These are phyloP conservation scores for Epirrhoe alternata DNA, from an alignment of 2,888 invertebrate genomes.

Conservation along the genomic window DNA sequence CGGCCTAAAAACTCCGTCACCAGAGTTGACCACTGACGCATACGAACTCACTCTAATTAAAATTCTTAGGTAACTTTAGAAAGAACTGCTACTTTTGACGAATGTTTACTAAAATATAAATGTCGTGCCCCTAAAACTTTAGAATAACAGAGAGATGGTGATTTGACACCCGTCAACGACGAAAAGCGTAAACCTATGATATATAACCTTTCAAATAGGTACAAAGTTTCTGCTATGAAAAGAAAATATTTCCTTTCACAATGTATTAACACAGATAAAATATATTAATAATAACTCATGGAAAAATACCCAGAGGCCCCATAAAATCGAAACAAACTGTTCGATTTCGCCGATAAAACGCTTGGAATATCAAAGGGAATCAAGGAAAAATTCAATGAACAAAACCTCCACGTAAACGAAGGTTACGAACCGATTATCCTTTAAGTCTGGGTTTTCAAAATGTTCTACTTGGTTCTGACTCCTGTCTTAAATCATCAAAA, in stretches of 20 bases:
- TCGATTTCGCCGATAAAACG: conserved; percentile 8
- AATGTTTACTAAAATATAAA: background rate
- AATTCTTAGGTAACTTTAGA: no score
- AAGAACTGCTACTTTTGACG: no score
- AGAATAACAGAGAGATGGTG: no score
- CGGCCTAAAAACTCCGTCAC: no score
- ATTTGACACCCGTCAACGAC: no score
- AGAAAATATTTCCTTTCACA: background rate
- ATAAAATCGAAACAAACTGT: conserved; percentile 8
- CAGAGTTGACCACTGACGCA: no score
- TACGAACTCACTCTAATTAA: no score
- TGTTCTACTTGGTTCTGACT: background rate
- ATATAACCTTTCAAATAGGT: no score
- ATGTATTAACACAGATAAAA: background rate
- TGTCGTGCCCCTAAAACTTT: no score
- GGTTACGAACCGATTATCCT: conserved; percentile 23
- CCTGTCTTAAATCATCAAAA: no score
- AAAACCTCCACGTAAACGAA: conserved; percentile 20
- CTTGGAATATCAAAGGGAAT: conserved; percentile 19
- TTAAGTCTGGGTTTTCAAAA: conserved; percentile 1
- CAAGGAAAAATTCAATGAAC: conserved; percentile 24
- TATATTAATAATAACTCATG: background rate
- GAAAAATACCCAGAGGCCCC: conserved; percentile 2
- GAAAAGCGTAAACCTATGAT: no score
- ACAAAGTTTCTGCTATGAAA: background rate